Evolutionary conservation across 2,797 vertebrate genomes (phyloP).

Genomic region (Brotula barbata): DNA sequence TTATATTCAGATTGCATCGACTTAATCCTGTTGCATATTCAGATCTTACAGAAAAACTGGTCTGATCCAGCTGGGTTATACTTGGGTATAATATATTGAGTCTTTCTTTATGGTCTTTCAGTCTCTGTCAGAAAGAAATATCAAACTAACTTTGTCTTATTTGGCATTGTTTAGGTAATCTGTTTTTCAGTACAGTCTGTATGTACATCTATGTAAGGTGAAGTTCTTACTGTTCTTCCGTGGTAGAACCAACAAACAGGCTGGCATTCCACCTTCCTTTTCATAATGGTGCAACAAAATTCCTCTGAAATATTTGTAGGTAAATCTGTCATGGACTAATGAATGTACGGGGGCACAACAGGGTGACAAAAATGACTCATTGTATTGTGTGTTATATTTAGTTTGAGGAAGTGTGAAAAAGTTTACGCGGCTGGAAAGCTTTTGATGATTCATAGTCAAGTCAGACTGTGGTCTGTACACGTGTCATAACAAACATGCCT

Average conservation of each 20-base stretch:
- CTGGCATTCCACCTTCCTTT: background rate
- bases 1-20: background rate
- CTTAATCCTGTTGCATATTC: background rate
- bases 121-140: no score
- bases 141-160: no score
- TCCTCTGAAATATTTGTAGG: constrained; percentile 2
- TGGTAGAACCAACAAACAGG: background rate
- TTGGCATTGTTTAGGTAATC: background rate
- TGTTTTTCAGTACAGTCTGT: no score
- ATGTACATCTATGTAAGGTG: no score
- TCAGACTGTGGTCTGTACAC: constrained; percentile 17
- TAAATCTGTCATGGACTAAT: background rate
- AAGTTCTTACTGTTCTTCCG: background rate
- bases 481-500: constrained; percentile 45
- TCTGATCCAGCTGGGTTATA: no score
- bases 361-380: constrained; percentile 6
- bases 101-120: no score
- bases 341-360: background rate
- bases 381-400: constrained; percentile 11
- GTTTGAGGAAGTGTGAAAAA: constrained; percentile 18
- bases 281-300: background rate
- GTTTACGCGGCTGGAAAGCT: constrained; percentile 21
- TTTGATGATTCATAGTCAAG: constrained; percentile 40
- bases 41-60: background rate
- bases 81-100: no score